Conservation (phyloP, 2,888 invertebrate genomes). For the Cryptus viduatorius region DNA sequence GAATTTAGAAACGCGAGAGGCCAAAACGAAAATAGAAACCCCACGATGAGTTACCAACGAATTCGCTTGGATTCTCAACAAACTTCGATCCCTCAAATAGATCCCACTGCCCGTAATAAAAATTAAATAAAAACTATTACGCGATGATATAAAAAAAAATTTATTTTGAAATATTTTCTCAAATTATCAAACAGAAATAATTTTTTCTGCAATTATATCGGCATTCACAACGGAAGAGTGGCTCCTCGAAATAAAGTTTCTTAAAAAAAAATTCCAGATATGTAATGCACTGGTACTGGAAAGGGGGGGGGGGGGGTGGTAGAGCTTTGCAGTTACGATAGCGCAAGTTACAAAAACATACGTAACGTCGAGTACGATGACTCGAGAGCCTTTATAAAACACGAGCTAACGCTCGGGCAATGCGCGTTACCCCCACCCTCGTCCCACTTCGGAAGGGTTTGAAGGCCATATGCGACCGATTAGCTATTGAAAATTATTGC, state of each 20-base stretch:
- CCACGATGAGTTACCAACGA: conserved; percentile 18
- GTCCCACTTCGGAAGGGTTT: neutral
- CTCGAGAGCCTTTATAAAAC: neutral
- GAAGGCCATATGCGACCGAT: neutral
- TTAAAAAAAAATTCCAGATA: too few relatives aligned
- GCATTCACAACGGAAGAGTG: too few relatives aligned
- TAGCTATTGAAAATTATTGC: neutral
- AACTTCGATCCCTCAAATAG: neutral
- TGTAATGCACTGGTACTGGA: too few relatives aligned
- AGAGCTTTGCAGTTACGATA: neutral
- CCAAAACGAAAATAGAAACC: conserved; percentile 60
- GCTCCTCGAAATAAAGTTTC: too few relatives aligned
- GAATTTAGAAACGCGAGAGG: conserved; percentile 57
- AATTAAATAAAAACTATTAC: neutral
- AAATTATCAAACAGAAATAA: too few relatives aligned
- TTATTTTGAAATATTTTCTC: too few relatives aligned
- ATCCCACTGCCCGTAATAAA: neutral
- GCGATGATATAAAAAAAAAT: too few relatives aligned
- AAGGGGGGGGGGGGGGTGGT: too few relatives aligned
- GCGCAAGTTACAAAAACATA: neutral
- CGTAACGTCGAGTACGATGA: neutral
- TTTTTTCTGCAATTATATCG: too few relatives aligned
- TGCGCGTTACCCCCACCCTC: neutral
- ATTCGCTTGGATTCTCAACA: conserved; percentile 45
- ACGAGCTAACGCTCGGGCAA: neutral